These are phyloP conservation scores for Todiramphus saurophagus DNA, from an alignment of 2,113 vertebrate genomes.

Conservation along the genomic window DNA sequence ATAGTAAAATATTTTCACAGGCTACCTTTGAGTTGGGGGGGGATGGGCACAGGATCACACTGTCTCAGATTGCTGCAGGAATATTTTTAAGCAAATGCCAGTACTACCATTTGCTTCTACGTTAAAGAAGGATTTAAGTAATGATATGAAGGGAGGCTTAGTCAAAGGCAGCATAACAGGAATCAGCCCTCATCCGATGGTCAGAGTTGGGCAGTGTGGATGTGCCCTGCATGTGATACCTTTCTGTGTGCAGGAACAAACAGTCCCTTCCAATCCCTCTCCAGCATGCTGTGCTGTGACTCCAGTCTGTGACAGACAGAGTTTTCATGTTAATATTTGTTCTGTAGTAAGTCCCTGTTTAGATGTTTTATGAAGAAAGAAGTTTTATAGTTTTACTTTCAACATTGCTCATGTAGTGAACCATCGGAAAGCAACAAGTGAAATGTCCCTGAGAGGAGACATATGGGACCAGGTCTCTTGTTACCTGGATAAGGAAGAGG, in stretches of 20 bases:
- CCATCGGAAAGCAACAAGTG: not conserved
- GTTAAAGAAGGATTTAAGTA: not conserved
- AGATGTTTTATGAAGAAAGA: not conserved
- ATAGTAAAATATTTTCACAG: not conserved
- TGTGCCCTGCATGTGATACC: not conserved
- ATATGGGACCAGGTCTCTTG: not conserved
- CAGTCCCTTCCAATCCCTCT: not conserved
- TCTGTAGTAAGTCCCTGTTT: not conserved
- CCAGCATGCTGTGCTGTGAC: not conserved
- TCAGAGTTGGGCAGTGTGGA: not conserved
- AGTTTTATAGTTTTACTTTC: not conserved
- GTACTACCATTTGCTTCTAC: not conserved
- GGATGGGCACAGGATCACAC: not conserved
- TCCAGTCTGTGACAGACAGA: not conserved
- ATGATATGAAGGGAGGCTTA: not conserved
- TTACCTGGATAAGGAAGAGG: not conserved
- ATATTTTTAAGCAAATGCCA: not conserved
- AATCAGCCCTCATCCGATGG: not conserved
- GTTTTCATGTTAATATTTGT: not conserved
- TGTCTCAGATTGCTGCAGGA: not conserved
- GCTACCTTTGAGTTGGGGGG: rapidly evolving
- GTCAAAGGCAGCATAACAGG: not conserved
- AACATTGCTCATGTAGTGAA: not conserved
- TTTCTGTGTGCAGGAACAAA: not conserved
- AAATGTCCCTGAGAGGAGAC: not conserved